A percentile compares a stretch with the other conserved stretches of the same genome.
These are phyloP conservation scores for Paedocypris micromegethes DNA, from an alignment of 2,797 vertebrate species.

Conservation along the genomic window DNA sequence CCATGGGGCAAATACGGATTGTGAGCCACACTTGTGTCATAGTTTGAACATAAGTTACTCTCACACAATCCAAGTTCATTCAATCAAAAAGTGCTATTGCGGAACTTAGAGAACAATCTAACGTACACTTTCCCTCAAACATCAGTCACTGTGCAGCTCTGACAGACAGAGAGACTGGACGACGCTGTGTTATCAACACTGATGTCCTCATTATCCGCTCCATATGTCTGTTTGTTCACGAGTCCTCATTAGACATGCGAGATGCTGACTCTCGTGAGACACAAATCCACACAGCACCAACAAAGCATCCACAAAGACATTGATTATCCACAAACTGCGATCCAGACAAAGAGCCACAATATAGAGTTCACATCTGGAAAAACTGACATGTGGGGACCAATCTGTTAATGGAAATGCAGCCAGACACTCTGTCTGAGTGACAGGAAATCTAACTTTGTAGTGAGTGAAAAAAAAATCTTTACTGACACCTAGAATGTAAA, in stretches of 20 bases:
- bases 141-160: slow-evolving; percentile 4
- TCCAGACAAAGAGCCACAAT: slow-evolving; percentile 4
- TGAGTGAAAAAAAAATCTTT: neutral
- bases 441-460: neutral
- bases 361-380: neutral
- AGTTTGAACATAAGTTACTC: no score
- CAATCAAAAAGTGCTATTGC: no score
- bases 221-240: slow-evolving; percentile 65
- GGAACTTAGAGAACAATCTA: neutral
- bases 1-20: no score
- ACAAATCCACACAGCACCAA: slow-evolving; percentile 32
- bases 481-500: neutral
- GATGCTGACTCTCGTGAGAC: slow-evolving; percentile 52
- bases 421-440: no score
- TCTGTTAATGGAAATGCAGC: no score
- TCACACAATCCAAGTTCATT: no score
- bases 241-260: slow-evolving; percentile 56
- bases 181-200: slow-evolving; percentile 62
- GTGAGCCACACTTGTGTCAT: no score
- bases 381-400: no score
- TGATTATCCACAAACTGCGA: slow-evolving; percentile 12
- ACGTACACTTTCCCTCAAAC: slow-evolving; percentile 14
- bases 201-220: slow-evolving; percentile 65
- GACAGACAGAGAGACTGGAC: slow-evolving; percentile 46
- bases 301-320: slow-evolving; percentile 4